Base-by-base conservation (phyloP, 2,113 vertebrate genomes). In the Oryzias melastigma region DNA sequence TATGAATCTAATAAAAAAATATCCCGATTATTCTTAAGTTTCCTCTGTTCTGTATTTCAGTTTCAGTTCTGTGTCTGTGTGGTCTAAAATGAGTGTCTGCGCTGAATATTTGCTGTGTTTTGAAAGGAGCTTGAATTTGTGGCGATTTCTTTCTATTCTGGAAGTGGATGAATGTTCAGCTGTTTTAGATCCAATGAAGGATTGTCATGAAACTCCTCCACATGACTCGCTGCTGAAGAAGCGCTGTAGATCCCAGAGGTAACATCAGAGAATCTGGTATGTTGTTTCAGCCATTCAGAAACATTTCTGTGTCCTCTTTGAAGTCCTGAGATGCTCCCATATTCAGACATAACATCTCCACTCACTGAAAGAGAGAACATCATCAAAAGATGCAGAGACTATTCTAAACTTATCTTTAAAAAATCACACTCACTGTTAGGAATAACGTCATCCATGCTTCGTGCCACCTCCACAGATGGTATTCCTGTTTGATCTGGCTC, bases 291-390 rank as follows among this genome's bases (percentile, higher is more conserved):
- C n/a, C n/a, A n/a, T n/a, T n/a, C n/a, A n/a, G n/a, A n/a, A n/a
- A n/a, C n/a, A n/a, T n/a, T n/a, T n/a, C n/a, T n/a, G n/a, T n/a
- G n/a, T n/a, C n/a, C n/a, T n/a, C n/a, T n/a, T n/a, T n/a, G 7
- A 16, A 29, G 19, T 0, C 50, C 46, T 50, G 46, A 22, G 12
- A 18, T 0, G 0, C 15, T 40, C 24, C 7, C 16, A 46, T 22
- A 62, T 20, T 62, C 47, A 0, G 67, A 70, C 24, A 40, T 7
- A n/a, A 7, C 13, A 1, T 70, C 67, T 62, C 47, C 14, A 0
- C 58, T 57, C 52, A 70, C 67, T 70, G 52, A 15, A 44, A 44
- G 4, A 44, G 14, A 44, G 15, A 14, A 44, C 5, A 5, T 25
- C 5, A 5, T 25, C 25, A 25, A 1, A 25, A 25, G 5, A 25